Evolutionary conservation across 2,888 invertebrate species (phyloP).

Genomic region (Auanema sp.): DNA sequence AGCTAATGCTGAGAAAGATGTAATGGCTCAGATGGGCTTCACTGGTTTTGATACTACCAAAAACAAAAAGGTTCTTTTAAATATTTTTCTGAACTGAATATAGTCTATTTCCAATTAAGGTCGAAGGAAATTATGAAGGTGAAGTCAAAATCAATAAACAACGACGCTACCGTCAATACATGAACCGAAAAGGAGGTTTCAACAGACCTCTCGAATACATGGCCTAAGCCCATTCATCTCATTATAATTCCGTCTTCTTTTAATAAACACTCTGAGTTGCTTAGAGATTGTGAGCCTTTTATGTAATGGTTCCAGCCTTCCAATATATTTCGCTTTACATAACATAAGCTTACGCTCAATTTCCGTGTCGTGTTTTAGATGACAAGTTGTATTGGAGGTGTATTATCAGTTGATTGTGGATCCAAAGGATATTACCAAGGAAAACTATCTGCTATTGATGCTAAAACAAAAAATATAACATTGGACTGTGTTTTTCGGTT

Average conservation of each 20-base stretch:
- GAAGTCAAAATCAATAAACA: conserved; percentile 92
- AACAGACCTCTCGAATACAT: conserved; percentile 85
- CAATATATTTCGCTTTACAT: not conserved
- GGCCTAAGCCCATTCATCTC: conserved; percentile 31
- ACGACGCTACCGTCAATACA: conserved; percentile 95
- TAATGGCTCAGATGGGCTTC: conserved; percentile 82
- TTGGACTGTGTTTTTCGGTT: conserved; percentile 33
- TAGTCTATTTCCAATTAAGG: conserved; percentile 64
- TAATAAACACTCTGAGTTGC: too few species aligned
- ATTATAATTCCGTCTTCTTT: too few species aligned
- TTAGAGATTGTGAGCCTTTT: too few species aligned
- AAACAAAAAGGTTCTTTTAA: conserved; percentile 60
- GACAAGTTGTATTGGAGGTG: conserved; percentile 31
- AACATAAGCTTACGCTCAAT: not conserved
- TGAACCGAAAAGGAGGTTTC: conserved; percentile 98
- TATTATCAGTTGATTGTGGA: conserved; percentile 45
- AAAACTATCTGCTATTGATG: conserved; percentile 30
- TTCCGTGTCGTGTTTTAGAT: conserved; percentile 5
- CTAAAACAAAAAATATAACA: conserved; percentile 22
- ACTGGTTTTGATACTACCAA: conserved; percentile 93
- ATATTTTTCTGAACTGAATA: not conserved
- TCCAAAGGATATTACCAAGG: conserved; percentile 40
- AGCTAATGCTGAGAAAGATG: conserved; percentile 48
- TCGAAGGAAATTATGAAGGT: conserved; percentile 89
- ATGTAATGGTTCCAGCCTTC: not conserved